phyloP scores from a whole-genome alignment of 1,140 invertebrate genomes.

The Magallana ariakensis region DNA sequence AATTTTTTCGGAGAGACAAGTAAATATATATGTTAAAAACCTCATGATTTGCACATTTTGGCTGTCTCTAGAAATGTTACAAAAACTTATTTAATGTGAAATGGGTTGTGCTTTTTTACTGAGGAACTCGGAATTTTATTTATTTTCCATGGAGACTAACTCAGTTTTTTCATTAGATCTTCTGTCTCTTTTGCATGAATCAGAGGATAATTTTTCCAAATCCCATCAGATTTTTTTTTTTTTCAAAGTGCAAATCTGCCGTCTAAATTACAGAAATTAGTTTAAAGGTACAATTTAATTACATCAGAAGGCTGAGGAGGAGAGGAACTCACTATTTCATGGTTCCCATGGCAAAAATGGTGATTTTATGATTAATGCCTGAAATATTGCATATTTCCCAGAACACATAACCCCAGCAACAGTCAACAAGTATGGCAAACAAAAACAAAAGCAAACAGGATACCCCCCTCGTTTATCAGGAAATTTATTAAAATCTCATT shows the following conservation, averaged over 20 bases:
- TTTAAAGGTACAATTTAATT: conserved; percentile 28
- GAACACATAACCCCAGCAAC: background rate
- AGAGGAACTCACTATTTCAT: background rate
- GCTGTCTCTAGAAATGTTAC: background rate
- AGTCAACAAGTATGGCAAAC: conserved; percentile 16
- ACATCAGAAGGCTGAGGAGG: background rate
- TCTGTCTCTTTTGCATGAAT: background rate
- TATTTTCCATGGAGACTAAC: background rate
- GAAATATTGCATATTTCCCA: conserved; percentile 29
- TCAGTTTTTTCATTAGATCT: too few species aligned
- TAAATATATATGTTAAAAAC: background rate
- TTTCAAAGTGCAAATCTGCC: conserved; percentile 8
- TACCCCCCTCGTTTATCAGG: background rate
- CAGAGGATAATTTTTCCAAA: background rate
- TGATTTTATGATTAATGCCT: conserved; percentile 27
- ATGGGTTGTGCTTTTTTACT: background rate
- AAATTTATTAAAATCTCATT: conserved; percentile 34
- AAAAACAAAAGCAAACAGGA: conserved; percentile 25
- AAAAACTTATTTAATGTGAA: background rate
- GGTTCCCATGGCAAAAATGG: conserved; percentile 23
- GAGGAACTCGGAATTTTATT: background rate
- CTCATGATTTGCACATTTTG: background rate
- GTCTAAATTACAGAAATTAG: conserved; percentile 4
- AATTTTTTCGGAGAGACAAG: too few species aligned
- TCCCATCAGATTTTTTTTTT: background rate